phyloP scores from a whole-genome alignment of 2,888 invertebrate species.

The Drosophila picticornis region DNA sequence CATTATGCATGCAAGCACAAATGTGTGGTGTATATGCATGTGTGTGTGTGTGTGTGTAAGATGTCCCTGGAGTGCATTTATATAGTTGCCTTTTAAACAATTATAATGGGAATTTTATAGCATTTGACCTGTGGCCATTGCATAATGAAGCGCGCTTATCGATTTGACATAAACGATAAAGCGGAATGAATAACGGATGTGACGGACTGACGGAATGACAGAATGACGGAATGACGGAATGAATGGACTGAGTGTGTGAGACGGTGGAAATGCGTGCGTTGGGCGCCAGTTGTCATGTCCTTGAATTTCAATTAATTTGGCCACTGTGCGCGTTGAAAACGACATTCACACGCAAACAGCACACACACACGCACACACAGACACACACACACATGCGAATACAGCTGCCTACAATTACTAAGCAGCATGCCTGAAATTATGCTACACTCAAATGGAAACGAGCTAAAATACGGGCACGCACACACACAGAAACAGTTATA shows the following conservation, averaged over 20 bases:
- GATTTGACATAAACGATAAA: constrained; percentile 45
- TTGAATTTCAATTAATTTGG: constrained; percentile 70
- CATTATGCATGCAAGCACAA: constrained; percentile 69
- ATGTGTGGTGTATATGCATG: constrained; percentile 24
- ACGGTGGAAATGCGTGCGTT: constrained; percentile 1
- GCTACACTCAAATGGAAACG: constrained; percentile 47
- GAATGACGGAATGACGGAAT: constrained; percentile 2
- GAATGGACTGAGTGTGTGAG: not conserved
- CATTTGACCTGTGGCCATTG: constrained; percentile 58
- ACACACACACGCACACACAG: not conserved
- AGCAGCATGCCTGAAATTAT: constrained; percentile 66
- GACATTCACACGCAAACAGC: constrained; percentile 38
- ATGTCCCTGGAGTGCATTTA: constrained; percentile 64
- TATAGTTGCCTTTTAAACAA: constrained; percentile 50
- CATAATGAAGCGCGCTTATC: constrained; percentile 59
- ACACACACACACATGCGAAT: constrained; percentile 9
- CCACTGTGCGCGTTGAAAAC: constrained; percentile 38
- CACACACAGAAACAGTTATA: constrained; percentile 50
- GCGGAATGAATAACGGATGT: constrained; percentile 13
- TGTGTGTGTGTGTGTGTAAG: constrained; percentile 36
- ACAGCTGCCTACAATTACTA: constrained; percentile 41
- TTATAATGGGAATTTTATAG: constrained; percentile 44
- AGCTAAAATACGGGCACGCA: constrained; percentile 24
- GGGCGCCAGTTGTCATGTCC: constrained; percentile 54
- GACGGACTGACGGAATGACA: constrained; percentile 10